Evolutionary conservation across 2,797 vertebrate species (phyloP).

Genomic region (Sphenodon punctatus): DNA sequence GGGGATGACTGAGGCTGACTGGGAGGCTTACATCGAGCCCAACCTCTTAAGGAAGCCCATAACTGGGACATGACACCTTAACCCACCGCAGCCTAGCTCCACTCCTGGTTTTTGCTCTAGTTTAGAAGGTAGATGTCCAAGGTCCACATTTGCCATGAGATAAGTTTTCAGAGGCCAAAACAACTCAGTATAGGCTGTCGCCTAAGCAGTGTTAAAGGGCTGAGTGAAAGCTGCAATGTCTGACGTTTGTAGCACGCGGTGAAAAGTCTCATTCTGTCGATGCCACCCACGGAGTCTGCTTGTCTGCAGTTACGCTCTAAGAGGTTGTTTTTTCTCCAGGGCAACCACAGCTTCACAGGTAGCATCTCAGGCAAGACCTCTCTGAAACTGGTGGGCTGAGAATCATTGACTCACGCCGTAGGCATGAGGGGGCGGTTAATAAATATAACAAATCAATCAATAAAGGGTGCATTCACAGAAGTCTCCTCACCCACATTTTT

Average conservation of each 20-base stretch:
- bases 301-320: neutral
- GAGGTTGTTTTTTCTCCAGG: neutral
- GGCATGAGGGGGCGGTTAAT: no score
- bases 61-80: neutral
- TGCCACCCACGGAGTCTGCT: fast-evolving
- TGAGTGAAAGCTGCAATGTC: conserved; percentile 18
- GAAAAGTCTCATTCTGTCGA: conserved; percentile 23
- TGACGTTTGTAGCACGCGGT: conserved; percentile 30
- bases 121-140: neutral
- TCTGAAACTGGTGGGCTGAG: neutral
- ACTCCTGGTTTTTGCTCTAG: no score
- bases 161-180: conserved; percentile 9
- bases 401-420: no score
- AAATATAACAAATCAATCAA: no score
- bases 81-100: no score
- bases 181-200: neutral
- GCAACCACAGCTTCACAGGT: neutral
- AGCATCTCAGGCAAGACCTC: neutral
- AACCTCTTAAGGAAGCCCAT: neutral
- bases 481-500: no score
- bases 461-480: no score
- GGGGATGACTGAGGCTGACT: no score
- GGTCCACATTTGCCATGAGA: neutral
- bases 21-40: no score
- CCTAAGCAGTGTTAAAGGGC: no score